Conservation (phyloP, 2,113 vertebrate genomes). For the Redunca redunca region DNA sequence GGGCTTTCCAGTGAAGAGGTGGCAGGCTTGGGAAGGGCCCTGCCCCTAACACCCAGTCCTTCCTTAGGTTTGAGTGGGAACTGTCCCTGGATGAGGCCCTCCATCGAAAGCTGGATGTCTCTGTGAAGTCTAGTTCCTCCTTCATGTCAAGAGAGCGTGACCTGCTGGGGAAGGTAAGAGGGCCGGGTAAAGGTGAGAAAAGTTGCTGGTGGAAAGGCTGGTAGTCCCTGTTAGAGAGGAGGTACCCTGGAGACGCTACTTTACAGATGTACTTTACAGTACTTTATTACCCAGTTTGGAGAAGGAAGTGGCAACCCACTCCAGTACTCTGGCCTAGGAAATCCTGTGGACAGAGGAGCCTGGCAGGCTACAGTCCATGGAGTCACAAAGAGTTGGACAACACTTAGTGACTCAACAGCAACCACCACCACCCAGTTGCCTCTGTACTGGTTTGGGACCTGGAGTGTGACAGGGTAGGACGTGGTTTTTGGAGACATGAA, state of each 20-base stretch:
- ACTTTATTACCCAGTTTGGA: background rate
- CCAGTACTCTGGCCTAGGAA: background rate
- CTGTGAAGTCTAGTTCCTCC: slow-evolving; percentile 90
- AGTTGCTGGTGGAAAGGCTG: background rate
- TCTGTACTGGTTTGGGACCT: background rate
- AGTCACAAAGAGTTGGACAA: background rate
- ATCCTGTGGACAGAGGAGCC: background rate
- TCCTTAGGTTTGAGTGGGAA: slow-evolving; percentile 90
- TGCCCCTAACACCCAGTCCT: background rate
- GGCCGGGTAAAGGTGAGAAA: background rate
- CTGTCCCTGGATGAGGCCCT: slow-evolving; percentile 86
- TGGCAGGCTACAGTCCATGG: background rate
- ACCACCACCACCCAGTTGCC: background rate
- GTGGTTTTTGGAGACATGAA: background rate
- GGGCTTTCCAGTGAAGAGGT: rapidly evolving
- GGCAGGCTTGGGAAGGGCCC: background rate
- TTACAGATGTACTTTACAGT: background rate
- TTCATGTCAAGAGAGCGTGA: slow-evolving; percentile 93
- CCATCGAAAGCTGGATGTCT: slow-evolving; percentile 86
- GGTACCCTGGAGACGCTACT: background rate
- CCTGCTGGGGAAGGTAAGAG: slow-evolving; percentile 88
- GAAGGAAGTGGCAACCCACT: background rate
- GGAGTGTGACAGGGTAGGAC: background rate
- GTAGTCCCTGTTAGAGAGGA: background rate
- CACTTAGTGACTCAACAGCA: background rate